A percentile compares a stretch with the other conserved stretches of the same genome.
Evolutionary conservation across 2,888 invertebrate genomes (phyloP).

Genomic region (Cotesia congregata): DNA sequence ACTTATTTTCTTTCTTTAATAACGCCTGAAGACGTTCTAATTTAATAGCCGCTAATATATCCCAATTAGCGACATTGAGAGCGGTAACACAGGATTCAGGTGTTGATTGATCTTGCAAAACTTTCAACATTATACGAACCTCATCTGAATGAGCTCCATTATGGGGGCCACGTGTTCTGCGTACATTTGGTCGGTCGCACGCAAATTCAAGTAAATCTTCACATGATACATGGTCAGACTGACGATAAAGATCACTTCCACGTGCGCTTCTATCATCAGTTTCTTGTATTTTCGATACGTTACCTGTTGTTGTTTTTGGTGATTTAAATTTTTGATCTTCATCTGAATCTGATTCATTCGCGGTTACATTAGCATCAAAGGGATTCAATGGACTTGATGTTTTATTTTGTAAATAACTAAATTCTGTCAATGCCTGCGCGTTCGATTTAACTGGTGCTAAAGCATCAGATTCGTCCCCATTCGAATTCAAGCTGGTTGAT

Average conservation of each 20-base stretch:
- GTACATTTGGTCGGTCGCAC: slow-evolving; percentile 80
- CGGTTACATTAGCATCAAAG: not conserved
- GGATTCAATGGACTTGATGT: not conserved
- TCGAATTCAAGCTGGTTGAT: not conserved
- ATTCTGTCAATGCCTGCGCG: not conserved
- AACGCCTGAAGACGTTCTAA: slow-evolving; percentile 76
- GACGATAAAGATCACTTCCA: slow-evolving; percentile 59
- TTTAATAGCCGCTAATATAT: slow-evolving; percentile 91
- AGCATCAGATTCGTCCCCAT: not conserved
- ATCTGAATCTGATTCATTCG: not conserved
- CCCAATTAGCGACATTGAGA: slow-evolving; percentile 88
- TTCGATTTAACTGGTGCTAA: not conserved
- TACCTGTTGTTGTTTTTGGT: not conserved
- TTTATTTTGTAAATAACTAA: not conserved
- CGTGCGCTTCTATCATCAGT: slow-evolving; percentile 22
- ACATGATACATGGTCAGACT: slow-evolving; percentile 87
- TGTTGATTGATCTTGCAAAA: slow-evolving; percentile 74
- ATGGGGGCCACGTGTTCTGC: slow-evolving; percentile 82
- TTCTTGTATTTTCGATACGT: not conserved
- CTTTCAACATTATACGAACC: slow-evolving; percentile 92
- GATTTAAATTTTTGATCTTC: not conserved
- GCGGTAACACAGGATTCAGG: slow-evolving; percentile 85
- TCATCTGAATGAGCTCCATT: slow-evolving; percentile 86
- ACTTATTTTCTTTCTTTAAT: slow-evolving; percentile 65
- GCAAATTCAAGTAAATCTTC: slow-evolving; percentile 93